phyloP scores from a whole-genome alignment of 35 echinoderm and acorn worm genomes.

The Lytechinus variegatus region DNA sequence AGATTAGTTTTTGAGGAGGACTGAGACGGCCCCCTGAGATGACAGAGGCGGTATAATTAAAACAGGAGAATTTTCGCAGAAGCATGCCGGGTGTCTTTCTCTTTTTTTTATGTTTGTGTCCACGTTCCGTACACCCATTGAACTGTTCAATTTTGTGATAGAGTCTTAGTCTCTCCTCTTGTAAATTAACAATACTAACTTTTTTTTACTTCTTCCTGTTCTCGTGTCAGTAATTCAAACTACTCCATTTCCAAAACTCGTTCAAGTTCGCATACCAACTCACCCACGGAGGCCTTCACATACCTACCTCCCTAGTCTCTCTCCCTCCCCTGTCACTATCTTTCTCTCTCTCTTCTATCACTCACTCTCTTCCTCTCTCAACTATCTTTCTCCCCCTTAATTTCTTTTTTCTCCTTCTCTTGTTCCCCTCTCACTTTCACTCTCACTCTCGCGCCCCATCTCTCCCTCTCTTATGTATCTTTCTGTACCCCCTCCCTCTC shows the following conservation, averaged over 20 bases:
- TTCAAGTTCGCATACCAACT: too few species aligned
- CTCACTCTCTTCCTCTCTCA: background rate
- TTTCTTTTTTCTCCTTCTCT: background rate
- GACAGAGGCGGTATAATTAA: conserved; percentile 2
- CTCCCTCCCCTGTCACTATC: background rate
- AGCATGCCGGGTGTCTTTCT: background rate
- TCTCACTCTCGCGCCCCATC: background rate
- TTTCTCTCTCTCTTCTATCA: background rate
- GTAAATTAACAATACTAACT: background rate
- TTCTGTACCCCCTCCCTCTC: too few species aligned
- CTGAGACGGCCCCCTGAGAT: background rate
- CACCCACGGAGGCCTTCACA: too few species aligned
- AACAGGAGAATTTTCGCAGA: background rate
- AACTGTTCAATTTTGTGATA: too few species aligned
- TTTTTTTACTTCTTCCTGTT: background rate
- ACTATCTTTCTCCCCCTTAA: background rate
- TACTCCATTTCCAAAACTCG: background rate
- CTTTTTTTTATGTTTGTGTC: background rate
- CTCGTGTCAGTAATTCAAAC: background rate
- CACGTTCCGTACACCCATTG: too few species aligned
- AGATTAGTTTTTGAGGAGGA: background rate
- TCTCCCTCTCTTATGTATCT: background rate
- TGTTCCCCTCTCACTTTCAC: background rate
- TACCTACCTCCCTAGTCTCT: background rate
- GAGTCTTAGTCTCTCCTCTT: background rate